A percentile compares a stretch with the other conserved stretches of the same genome.
Conservation (phyloP, 2,888 invertebrate genomes). For the Plemyria rubiginata region DNA sequence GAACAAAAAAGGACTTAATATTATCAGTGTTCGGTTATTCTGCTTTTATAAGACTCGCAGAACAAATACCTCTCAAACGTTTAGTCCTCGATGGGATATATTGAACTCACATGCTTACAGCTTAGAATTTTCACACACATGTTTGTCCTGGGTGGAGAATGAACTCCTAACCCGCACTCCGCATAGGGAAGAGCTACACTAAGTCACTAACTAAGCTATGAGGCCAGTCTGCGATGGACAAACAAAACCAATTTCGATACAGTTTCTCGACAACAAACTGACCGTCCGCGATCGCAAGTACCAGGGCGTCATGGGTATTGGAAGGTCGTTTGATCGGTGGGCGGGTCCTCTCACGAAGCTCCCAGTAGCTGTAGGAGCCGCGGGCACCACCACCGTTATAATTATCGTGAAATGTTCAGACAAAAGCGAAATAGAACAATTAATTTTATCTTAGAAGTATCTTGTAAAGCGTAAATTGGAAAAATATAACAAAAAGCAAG, state of each 20-base stretch:
- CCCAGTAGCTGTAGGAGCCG: constrained; percentile 44
- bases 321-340: constrained; percentile 46
- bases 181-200: too few relatives aligned
- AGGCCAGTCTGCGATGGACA: too few relatives aligned
- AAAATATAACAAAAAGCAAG: neutral
- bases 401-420: constrained; percentile 34
- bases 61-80: too few relatives aligned
- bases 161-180: too few relatives aligned
- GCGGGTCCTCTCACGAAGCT: constrained; percentile 49
- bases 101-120: too few relatives aligned
- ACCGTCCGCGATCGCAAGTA: constrained; percentile 28
- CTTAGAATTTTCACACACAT: too few relatives aligned
- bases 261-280: constrained; percentile 15
- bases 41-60: too few relatives aligned
- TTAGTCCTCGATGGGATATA: too few relatives aligned
- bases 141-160: too few relatives aligned
- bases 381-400: constrained; percentile 34
- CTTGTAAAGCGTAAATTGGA: constrained; percentile 10
- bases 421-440: constrained; percentile 15
- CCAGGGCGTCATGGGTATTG: constrained; percentile 42
- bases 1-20: too few relatives aligned
- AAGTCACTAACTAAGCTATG: too few relatives aligned
- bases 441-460: constrained; percentile 19
- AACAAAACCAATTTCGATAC: constrained; percentile 10
- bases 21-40: too few relatives aligned